phyloP scores from a whole-genome alignment of 2,888 invertebrate species.

The Agriotes lineatus region DNA sequence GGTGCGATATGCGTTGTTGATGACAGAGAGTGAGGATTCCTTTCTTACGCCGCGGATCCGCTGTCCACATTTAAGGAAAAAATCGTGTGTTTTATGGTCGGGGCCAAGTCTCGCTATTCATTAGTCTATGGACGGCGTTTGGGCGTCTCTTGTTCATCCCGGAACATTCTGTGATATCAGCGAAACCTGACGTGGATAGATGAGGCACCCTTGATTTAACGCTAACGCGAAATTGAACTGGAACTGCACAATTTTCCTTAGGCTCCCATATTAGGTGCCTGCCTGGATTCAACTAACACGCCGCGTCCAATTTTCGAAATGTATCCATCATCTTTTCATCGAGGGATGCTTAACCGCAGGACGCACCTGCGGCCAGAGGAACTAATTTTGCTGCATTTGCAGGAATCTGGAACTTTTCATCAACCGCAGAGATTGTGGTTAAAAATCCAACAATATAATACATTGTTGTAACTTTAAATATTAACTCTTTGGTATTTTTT shows the following conservation, averaged over 20 bases:
- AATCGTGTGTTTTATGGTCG: conserved; percentile 1
- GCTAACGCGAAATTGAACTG: conserved; percentile 44
- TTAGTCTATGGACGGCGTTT: conserved; percentile 22
- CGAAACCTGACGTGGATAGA: conserved; percentile 47
- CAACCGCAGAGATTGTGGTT: no score
- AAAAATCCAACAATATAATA: no score
- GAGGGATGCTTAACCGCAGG: not conserved
- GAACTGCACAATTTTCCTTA: conserved; percentile 5
- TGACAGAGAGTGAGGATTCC: conserved; percentile 3
- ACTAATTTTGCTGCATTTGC: no score
- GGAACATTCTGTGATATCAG: conserved; percentile 32
- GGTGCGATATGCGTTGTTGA: not conserved
- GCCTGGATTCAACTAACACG: conserved; percentile 12
- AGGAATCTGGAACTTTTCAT: no score
- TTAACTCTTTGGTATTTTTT: no score
- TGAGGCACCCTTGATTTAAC: conserved; percentile 45
- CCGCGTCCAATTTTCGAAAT: conserved; percentile 2
- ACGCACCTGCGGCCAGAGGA: not conserved
- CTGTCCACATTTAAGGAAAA: conserved; percentile 7
- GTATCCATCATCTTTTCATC: not conserved
- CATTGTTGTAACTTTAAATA: no score
- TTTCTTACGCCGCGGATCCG: not conserved
- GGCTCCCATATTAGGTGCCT: not conserved
- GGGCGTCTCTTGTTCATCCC: conserved; percentile 22
- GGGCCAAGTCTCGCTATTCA: conserved; percentile 14